phyloP scores from a whole-genome alignment of 2,888 invertebrate genomes.

The Xylophagus ater region DNA sequence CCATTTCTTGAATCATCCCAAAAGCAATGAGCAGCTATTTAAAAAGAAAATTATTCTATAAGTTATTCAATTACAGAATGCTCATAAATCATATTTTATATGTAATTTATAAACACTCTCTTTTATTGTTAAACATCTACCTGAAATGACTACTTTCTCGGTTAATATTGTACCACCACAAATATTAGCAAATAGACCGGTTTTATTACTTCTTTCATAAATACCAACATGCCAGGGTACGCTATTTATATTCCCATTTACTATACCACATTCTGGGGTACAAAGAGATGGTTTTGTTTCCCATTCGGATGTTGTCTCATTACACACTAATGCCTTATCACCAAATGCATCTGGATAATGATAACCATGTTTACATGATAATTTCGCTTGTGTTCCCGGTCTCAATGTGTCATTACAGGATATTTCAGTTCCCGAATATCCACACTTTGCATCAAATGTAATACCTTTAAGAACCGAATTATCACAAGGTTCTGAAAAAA shows the following conservation, averaged over 20 bases:
- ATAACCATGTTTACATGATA: constrained; percentile 17
- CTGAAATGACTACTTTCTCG: constrained; percentile 24
- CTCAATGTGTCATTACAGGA: constrained; percentile 14
- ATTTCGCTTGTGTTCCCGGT: constrained; percentile 17
- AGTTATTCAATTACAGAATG: no score
- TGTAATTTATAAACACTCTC: no score
- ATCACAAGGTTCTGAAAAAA: not conserved
- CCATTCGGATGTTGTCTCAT: constrained; percentile 25
- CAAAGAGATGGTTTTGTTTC: constrained; percentile 21
- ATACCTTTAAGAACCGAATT: not conserved
- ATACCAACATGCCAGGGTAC: constrained; percentile 30
- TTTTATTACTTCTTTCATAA: constrained; percentile 14
- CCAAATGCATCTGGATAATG: not conserved
- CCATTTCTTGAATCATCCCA: constrained; percentile 4
- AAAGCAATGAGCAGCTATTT: constrained; percentile 18
- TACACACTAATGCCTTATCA: constrained; percentile 18
- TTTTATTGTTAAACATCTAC: no score
- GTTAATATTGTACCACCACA: constrained; percentile 27
- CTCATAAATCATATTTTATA: no score
- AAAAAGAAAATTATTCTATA: no score
- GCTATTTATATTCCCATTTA: constrained; percentile 13
- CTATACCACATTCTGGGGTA: constrained; percentile 22
- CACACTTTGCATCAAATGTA: constrained; percentile 13
- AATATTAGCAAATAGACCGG: constrained; percentile 12
- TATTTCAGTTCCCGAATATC: constrained; percentile 9